These are phyloP conservation scores for Sinelater perroti DNA, from an alignment of 2,888 invertebrate genomes.

Conservation along the genomic window DNA sequence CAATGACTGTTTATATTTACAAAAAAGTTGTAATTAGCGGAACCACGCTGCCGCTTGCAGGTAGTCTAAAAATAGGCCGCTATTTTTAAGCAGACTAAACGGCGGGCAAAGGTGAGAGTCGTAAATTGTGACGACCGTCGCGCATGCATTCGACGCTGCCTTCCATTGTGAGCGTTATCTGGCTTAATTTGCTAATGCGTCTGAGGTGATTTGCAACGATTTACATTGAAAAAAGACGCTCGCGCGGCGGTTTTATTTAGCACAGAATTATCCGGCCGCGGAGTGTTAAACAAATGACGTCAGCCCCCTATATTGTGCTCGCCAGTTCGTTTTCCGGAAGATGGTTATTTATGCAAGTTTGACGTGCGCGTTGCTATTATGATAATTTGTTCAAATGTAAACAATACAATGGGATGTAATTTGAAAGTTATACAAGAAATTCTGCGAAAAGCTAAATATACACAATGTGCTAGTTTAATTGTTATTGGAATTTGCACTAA, in stretches of 20 bases:
- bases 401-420: background rate
- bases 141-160: background rate
- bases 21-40: background rate
- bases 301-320: background rate
- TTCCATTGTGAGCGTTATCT: constrained; percentile 7
- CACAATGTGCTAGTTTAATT: too few species aligned
- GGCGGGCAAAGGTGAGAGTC: background rate
- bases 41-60: too few species aligned
- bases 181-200: background rate
- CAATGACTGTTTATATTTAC: too few species aligned
- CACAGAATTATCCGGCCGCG: background rate
- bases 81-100: background rate
- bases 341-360: background rate
- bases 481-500: too few species aligned
- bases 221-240: background rate
- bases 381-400: background rate
- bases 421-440: too few species aligned
- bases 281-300: background rate
- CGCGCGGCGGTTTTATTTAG: background rate
- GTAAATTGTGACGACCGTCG: background rate
- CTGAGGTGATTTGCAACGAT: constrained; percentile 2
- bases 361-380: background rate
- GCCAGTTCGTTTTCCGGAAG: background rate
- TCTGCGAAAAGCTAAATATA: too few species aligned
- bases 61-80: background rate